A percentile compares a stretch with the other conserved stretches of the same genome.
These are phyloP conservation scores for Tragelaphus buxtoni DNA, from an alignment of 2,113 vertebrate species.

Conservation along the genomic window DNA sequence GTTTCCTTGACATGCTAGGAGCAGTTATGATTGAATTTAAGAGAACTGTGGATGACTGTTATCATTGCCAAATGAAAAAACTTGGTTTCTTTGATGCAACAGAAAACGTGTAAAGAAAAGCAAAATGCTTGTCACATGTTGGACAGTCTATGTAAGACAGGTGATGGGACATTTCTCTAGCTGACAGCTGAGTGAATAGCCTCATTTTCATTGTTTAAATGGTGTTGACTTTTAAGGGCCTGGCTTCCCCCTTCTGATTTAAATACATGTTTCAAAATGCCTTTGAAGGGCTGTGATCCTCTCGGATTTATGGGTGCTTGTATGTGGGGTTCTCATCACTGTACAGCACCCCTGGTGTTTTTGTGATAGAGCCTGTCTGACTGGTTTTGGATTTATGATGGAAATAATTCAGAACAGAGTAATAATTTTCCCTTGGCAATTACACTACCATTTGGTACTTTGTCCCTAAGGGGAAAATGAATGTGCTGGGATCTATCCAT, in stretches of 20 bases:
- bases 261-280: slow-evolving; percentile 76
- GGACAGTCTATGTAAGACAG: slow-evolving; percentile 56
- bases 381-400: slow-evolving; percentile 81
- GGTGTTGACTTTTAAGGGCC: slow-evolving; percentile 55
- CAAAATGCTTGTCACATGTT: slow-evolving; percentile 45
- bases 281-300: slow-evolving; percentile 72
- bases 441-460: slow-evolving; percentile 86
- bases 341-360: slow-evolving; percentile 74
- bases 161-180: slow-evolving; percentile 38
- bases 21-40: not conserved
- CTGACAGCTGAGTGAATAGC: slow-evolving; percentile 72
- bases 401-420: slow-evolving; percentile 83
- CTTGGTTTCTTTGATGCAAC: not conserved
- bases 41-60: not conserved
- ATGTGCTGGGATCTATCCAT: slow-evolving; percentile 78
- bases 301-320: slow-evolving; percentile 76
- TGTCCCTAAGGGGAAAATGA: slow-evolving; percentile 83
- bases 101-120: not conserved
- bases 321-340: slow-evolving; percentile 69
- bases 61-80: not conserved
- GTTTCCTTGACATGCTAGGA: not conserved
- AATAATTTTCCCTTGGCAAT: slow-evolving; percentile 86
- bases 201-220: slow-evolving; percentile 71
- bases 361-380: slow-evolving; percentile 79
- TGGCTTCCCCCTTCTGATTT: slow-evolving; percentile 78